Evolutionary conservation across 2,797 vertebrate species (phyloP).

Genomic region (Rhinoraja longicauda): DNA sequence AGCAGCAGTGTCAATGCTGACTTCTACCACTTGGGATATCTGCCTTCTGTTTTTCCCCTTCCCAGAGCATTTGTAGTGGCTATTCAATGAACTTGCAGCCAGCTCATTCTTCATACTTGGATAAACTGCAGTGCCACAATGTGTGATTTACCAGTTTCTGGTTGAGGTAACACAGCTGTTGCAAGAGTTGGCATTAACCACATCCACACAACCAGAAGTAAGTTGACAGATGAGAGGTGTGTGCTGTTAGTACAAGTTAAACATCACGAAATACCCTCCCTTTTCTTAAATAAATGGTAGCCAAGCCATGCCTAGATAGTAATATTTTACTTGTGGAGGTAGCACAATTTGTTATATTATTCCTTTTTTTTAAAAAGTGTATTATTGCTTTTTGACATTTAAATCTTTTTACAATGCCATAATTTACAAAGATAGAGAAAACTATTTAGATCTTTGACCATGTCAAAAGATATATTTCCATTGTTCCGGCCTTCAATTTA

Average conservation of each 20-base stretch:
- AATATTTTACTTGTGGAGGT: conserved; percentile 2
- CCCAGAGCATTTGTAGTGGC: not conserved
- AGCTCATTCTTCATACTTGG: not conserved
- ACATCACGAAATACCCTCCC: not conserved
- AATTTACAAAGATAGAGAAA: not conserved
- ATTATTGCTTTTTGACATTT: conserved; percentile 11
- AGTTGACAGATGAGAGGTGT: no score
- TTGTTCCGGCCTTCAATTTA: not conserved
- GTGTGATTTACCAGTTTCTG: not conserved
- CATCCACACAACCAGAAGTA: not conserved
- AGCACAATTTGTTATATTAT: not conserved
- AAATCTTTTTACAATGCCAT: not conserved
- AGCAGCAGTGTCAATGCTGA: not conserved
- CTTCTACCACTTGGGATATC: not conserved
- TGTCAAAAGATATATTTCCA: not conserved
- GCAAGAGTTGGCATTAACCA: not conserved
- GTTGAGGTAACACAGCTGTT: not conserved
- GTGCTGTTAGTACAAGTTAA: not conserved
- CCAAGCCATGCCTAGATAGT: not conserved
- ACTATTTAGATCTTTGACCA: not conserved
- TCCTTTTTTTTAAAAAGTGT: not conserved
- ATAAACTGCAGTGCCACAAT: not conserved
- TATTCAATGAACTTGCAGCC: not conserved
- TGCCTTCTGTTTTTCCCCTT: not conserved
- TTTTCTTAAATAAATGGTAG: not conserved